phyloP scores from a whole-genome alignment of 2,888 invertebrate species.

The Dioctria rufipes region DNA sequence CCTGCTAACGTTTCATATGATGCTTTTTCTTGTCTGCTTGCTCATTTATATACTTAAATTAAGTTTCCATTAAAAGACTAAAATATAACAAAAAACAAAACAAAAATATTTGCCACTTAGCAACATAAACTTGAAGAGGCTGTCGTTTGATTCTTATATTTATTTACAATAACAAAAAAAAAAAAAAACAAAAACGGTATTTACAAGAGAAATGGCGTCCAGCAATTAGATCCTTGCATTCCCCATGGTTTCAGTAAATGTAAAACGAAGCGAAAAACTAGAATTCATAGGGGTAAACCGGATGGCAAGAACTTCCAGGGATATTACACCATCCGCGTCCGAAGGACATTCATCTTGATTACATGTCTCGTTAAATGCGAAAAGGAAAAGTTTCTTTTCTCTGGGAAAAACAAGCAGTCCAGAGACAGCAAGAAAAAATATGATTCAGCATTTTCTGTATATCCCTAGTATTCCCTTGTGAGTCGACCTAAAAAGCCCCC shows the following conservation, averaged over 20 bases:
- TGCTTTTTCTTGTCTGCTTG: no score
- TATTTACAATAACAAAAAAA: neutral
- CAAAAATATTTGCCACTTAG: neutral
- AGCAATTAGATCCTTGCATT: constrained; percentile 33
- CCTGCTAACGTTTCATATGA: no score
- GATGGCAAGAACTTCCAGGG: neutral
- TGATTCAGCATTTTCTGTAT: constrained; percentile 44
- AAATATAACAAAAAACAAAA: neutral
- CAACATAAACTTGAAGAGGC: neutral
- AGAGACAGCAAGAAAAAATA: constrained; percentile 35
- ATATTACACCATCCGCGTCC: constrained; percentile 38
- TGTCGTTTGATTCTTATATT: neutral
- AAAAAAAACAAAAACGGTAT: constrained; percentile 22
- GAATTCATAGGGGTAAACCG: neutral
- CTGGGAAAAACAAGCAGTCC: constrained; percentile 29
- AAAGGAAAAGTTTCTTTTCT: constrained; percentile 48
- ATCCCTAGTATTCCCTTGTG: constrained; percentile 15
- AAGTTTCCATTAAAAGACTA: neutral
- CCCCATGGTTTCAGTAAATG: constrained; percentile 17
- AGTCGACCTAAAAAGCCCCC: constrained; percentile 23
- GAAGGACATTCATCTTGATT: constrained; percentile 47
- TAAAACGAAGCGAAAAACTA: constrained; percentile 29
- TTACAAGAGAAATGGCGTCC: constrained; percentile 40
- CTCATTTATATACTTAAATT: no score
- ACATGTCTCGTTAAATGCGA: constrained; percentile 41